Evolutionary conservation across 1,140 invertebrate genomes (phyloP), one percentile per base, ranked within the genome.

Genomic region (Drosophila sp.): DNA sequence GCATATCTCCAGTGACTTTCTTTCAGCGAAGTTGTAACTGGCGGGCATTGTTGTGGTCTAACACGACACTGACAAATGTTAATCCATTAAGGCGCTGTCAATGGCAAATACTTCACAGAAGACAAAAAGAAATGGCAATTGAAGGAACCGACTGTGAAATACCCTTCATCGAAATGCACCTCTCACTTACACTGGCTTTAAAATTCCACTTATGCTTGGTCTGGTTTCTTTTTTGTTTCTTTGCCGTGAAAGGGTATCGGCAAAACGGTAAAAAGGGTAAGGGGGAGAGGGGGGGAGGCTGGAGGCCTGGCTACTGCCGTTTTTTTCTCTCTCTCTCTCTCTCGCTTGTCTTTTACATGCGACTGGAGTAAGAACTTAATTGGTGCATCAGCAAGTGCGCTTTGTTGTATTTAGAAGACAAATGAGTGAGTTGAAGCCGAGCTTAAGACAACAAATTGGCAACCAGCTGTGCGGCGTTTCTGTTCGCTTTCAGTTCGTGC

Each of bases 21-120:
- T 29, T 27, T 27, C 41, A 17, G 58, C 23, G 23, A 17, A 47
- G 44, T 78, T 57, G 30, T 58, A 66, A 70, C 83, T 79, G 54
- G 69, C 50, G 70, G 82, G 75, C 79, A 86, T 86, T 86, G 82
- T 83, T 70, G 60, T 78, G 66, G 84, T 66, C 80, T 89, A 91
- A 91, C 90, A 80, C 84, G 90, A 89, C 90, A 86, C 78, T 80
- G 84, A 91, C 86, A 86, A 91, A 91, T 91, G 86, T 89, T 91
- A 89, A 91, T 90, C 90, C 90, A 91, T 91, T 91, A 90, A 82
- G 77, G 72, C 83, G 76, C 90, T 91, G 90, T 91, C 90, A 91
- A 91, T 91, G 79, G 86, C 76, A 90, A 91, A 91, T 91, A 82
- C 80, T 86, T 91, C 90, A 91, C 17, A 8, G 1, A 44, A 44